phyloP scores from a whole-genome alignment of 35 echinoderm and acorn worm species.

The Ophioderma brevispina region DNA sequence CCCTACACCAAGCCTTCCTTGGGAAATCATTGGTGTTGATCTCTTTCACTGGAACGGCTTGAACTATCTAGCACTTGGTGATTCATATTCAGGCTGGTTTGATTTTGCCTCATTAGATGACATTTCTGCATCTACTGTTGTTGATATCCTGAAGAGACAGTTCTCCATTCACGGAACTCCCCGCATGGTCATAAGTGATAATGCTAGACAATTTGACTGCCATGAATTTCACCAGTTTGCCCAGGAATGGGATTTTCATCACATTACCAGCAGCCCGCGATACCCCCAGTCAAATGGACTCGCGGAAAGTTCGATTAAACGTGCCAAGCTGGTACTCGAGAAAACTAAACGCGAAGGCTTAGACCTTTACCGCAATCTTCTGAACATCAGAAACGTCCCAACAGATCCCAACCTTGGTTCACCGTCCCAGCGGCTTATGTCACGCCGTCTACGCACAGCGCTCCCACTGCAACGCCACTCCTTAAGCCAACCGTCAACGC shows the following conservation, averaged over 20 bases:
- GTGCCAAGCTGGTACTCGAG: constrained; percentile 53
- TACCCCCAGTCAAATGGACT: constrained; percentile 65
- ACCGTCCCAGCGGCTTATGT: constrained; percentile 45
- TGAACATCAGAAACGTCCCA: constrained; percentile 51
- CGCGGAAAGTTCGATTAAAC: constrained; percentile 45
- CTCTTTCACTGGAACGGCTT: constrained; percentile 53
- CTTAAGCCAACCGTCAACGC: constrained; percentile 30
- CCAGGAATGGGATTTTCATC: constrained; percentile 51
- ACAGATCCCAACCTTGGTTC: constrained; percentile 41
- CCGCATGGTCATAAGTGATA: constrained; percentile 52
- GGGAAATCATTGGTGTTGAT: constrained; percentile 44
- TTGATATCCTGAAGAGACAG: constrained; percentile 33
- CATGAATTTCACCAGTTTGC: constrained; percentile 68
- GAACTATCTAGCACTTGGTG: constrained; percentile 52
- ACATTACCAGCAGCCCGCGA: constrained; percentile 63
- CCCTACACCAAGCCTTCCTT: constrained; percentile 38
- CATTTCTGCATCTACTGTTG: constrained; percentile 7
- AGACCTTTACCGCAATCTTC: constrained; percentile 46
- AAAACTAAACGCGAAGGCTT: constrained; percentile 44
- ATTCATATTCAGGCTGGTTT: constrained; percentile 68
- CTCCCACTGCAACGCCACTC: constrained; percentile 14
- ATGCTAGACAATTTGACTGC: constrained; percentile 55
- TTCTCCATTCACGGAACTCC: constrained; percentile 70
- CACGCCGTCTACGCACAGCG: constrained; percentile 31
- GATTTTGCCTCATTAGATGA: constrained; percentile 43